Conservation (phyloP, 2,888 invertebrate species). For the Blomia tropicalis region DNA sequence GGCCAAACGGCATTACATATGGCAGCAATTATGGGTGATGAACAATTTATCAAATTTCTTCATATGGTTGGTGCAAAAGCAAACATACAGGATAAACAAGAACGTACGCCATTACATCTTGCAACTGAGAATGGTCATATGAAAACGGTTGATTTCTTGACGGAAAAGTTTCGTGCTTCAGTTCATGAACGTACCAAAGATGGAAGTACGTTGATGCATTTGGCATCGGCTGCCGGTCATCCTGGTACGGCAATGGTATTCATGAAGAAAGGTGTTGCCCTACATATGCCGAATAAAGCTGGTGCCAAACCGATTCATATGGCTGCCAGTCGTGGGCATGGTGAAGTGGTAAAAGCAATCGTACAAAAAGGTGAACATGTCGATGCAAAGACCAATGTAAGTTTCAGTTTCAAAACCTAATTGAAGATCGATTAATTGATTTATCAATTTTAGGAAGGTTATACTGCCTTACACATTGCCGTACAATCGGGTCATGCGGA, state of each 20-base stretch:
- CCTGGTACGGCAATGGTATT: conserved; percentile 96
- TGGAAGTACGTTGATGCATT: conserved; percentile 95
- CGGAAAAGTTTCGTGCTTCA: conserved; percentile 94
- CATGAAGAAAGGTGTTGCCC: conserved; percentile 92
- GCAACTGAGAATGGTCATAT: conserved; percentile 96
- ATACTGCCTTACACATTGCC: conserved; percentile 92
- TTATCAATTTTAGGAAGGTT: conserved; percentile 59
- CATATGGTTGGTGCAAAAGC: conserved; percentile 87
- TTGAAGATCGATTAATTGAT: neutral
- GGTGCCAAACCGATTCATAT: conserved; percentile 95
- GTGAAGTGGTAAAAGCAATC: conserved; percentile 87
- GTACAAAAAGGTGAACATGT: conserved; percentile 91
- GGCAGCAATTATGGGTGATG: conserved; percentile 88
- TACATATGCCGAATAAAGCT: conserved; percentile 94
- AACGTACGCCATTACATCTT: conserved; percentile 89
- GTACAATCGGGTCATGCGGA: conserved; percentile 84
- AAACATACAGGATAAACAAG: conserved; percentile 74
- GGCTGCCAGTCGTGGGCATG: conserved; percentile 89
- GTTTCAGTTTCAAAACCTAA: too few relatives aligned
- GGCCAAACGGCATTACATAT: conserved; percentile 90
- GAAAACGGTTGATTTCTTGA: conserved; percentile 77
- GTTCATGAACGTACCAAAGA: conserved; percentile 91
- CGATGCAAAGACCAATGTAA: conserved; percentile 81
- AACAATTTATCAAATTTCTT: conserved; percentile 80
- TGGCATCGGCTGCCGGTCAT: conserved; percentile 89